Conservation (phyloP, 1,140 invertebrate genomes). For the Whitmania pigra region DNA sequence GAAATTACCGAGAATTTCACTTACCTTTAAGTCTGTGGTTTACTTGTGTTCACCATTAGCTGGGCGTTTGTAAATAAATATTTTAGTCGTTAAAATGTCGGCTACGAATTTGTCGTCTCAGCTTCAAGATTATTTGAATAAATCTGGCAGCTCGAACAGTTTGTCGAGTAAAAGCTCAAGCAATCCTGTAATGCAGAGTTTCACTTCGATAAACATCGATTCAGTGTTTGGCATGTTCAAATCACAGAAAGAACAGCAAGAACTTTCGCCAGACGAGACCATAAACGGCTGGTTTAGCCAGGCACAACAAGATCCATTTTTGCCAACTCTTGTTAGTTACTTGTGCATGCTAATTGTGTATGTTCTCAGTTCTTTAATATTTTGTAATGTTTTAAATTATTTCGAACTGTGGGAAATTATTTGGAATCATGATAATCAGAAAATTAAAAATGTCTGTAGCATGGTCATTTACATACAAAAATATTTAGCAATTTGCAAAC, state of each 20-base stretch:
- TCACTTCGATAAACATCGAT: neutral
- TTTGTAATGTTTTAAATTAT: neutral
- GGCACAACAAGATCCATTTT: constrained; percentile 7
- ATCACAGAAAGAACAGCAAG: neutral
- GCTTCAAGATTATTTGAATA: constrained; percentile 15
- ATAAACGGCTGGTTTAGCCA: neutral
- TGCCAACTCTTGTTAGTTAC: constrained; percentile 7
- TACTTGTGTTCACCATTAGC: too few relatives aligned
- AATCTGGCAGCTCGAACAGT: neutral
- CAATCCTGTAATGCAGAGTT: neutral
- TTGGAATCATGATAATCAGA: neutral
- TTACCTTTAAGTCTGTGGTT: too few relatives aligned
- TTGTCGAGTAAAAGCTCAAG: neutral
- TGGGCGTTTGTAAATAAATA: too few relatives aligned
- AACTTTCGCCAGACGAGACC: neutral
- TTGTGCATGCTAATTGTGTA: neutral
- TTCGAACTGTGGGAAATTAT: neutral
- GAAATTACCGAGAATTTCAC: too few relatives aligned
- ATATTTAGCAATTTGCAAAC: neutral
- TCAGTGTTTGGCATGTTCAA: neutral
- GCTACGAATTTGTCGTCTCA: neutral
- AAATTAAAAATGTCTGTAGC: neutral
- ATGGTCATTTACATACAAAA: neutral
- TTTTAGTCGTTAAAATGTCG: too few relatives aligned
- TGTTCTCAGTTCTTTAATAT: neutral